phyloP scores from a whole-genome alignment of 2,888 invertebrate genomes.

The Xiphydria camelus region DNA sequence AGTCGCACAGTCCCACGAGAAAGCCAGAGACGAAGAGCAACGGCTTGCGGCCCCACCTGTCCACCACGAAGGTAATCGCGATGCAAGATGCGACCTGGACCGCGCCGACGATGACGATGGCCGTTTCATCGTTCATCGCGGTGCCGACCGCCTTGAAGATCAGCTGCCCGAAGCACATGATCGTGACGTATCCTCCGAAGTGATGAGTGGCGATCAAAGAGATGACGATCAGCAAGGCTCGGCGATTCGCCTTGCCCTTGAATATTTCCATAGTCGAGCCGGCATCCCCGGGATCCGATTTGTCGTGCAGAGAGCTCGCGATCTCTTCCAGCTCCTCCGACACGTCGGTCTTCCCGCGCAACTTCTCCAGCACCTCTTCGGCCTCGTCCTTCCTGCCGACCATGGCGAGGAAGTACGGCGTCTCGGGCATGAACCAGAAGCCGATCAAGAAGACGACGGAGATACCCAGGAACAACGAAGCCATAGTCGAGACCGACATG shows the following conservation, averaged over 20 bases:
- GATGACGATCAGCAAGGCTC: conserved; percentile 56
- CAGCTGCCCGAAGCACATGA: conserved; percentile 51
- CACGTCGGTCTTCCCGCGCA: conserved; percentile 59
- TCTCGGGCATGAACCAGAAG: conserved; percentile 60
- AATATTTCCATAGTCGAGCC: too few species aligned
- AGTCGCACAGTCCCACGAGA: conserved; percentile 25
- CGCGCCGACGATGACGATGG: conserved; percentile 36
- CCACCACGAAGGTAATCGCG: conserved; percentile 47
- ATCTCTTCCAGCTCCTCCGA: conserved; percentile 58
- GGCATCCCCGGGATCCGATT: too few species aligned
- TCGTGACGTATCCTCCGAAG: conserved; percentile 48
- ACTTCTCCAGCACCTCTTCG: conserved; percentile 52
- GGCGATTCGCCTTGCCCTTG: conserved; percentile 38
- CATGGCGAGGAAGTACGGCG: conserved; percentile 56
- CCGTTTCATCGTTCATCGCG: conserved; percentile 31
- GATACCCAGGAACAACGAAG: conserved; percentile 43
- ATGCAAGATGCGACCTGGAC: conserved; percentile 44
- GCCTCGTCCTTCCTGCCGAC: conserved; percentile 52
- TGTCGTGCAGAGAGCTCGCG: conserved; percentile 15
- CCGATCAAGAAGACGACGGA: conserved; percentile 46
- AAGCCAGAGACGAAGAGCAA: conserved; percentile 55
- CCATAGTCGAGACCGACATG: conserved; percentile 32
- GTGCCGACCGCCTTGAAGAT: conserved; percentile 53
- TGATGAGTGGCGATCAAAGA: conserved; percentile 59
- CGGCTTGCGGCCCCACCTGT: conserved; percentile 57